Conservation (phyloP, 2,113 vertebrate species). For the Pantherophis guttatus region DNA sequence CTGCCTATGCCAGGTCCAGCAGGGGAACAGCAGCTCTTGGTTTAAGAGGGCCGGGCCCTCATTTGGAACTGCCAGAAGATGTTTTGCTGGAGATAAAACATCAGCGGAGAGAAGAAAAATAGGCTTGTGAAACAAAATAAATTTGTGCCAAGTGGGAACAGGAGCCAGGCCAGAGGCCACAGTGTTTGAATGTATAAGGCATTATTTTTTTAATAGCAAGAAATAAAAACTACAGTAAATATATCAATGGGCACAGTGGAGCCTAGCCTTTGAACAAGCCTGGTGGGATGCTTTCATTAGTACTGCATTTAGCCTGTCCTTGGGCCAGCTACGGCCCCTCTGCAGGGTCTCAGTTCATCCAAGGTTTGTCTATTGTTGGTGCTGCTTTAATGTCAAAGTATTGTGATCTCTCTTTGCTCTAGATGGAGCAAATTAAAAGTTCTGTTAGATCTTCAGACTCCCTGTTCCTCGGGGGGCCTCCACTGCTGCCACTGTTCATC, state of each 20-base stretch:
- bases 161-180: conserved; percentile 40
- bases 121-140: conserved; percentile 46
- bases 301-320: conserved; percentile 18
- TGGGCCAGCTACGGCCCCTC: conserved; percentile 15
- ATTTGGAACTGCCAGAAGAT: conserved; percentile 36
- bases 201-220: conserved; percentile 59
- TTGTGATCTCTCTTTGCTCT: conserved; percentile 39
- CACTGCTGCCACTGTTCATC: conserved; percentile 29
- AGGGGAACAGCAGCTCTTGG: conserved; percentile 15
- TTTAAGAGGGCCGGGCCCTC: conserved; percentile 41
- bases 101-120: conserved; percentile 50
- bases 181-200: conserved; percentile 69
- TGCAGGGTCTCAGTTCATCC: conserved; percentile 55
- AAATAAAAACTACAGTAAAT: conserved; percentile 48
- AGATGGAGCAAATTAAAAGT: conserved; percentile 50
- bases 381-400: conserved; percentile 60
- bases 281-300: neutral
- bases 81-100: conserved; percentile 44
- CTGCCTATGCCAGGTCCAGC: conserved; percentile 20
- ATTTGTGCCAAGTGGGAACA: conserved; percentile 65
- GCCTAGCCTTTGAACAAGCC: conserved; percentile 48
- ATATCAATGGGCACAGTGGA: conserved; percentile 51
- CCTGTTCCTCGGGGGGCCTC: conserved; percentile 22
- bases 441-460: conserved; percentile 54
- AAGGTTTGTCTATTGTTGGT: conserved; percentile 43